These are phyloP conservation scores for Cynopterus brachyotis DNA, from an alignment of 2,113 vertebrate species.

Conservation along the genomic window DNA sequence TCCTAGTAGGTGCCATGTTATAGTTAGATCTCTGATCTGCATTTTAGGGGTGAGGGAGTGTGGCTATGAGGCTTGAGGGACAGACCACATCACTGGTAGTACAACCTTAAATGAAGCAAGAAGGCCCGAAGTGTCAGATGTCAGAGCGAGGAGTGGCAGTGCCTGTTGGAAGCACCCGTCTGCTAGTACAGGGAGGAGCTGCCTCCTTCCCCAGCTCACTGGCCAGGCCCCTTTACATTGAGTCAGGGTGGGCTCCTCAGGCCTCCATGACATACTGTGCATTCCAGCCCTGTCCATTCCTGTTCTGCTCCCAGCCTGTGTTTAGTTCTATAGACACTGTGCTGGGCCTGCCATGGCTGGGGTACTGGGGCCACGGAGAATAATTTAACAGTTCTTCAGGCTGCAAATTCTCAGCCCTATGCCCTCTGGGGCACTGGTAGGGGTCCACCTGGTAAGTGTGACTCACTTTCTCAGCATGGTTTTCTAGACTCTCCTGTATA, in stretches of 20 bases:
- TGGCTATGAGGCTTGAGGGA: neutral
- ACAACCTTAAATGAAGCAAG: neutral
- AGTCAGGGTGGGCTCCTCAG: neutral
- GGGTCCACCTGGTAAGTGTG: accelerated
- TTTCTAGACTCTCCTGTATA: neutral
- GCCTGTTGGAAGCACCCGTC: neutral
- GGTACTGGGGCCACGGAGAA: neutral
- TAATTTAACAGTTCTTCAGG: neutral
- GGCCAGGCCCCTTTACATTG: accelerated
- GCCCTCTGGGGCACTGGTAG: neutral
- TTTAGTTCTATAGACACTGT: neutral
- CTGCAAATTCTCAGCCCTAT: neutral
- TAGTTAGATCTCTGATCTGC: neutral
- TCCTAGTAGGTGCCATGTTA: accelerated
- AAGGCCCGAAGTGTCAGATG: neutral
- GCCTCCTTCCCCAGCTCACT: neutral
- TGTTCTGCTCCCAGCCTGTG: neutral
- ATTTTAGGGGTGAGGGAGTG: accelerated
- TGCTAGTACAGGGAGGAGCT: neutral
- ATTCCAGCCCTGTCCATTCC: neutral
- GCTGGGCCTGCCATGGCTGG: too few species aligned
- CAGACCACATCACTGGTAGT: neutral
- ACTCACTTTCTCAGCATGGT: neutral
- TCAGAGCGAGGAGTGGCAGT: neutral
- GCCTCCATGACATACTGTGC: neutral